Evolutionary conservation across 2,888 invertebrate genomes (phyloP).

Genomic region (Eilema caniola): DNA sequence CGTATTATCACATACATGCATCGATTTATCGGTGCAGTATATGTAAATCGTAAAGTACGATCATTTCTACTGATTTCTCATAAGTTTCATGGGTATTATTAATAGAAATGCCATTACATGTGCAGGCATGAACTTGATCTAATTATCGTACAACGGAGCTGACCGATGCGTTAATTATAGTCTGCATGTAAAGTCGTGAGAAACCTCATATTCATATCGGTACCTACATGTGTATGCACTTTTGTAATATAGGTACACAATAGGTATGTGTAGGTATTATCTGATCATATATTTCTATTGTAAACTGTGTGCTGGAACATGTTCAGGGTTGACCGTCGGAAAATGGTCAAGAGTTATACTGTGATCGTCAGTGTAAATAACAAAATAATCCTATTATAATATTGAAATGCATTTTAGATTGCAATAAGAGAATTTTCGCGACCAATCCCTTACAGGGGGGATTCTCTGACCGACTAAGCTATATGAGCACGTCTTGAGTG

Average conservation of each 20-base stretch:
- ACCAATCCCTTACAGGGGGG: too few relatives aligned
- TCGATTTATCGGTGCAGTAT: too few relatives aligned
- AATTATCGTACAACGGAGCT: slow-evolving; percentile 28
- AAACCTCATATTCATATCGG: not conserved
- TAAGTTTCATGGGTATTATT: not conserved
- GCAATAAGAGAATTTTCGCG: too few relatives aligned
- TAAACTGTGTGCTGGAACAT: not conserved
- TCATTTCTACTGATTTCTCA: too few relatives aligned
- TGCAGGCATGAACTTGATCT: slow-evolving; percentile 41
- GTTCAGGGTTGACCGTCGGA: not conserved
- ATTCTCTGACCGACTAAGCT: too few relatives aligned
- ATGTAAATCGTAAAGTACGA: too few relatives aligned
- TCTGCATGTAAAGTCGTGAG: slow-evolving; percentile 27
- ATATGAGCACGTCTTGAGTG: too few relatives aligned
- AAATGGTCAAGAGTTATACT: not conserved
- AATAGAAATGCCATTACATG: not conserved
- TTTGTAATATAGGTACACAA: not conserved
- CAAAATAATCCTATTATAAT: too few relatives aligned
- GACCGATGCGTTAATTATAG: slow-evolving; percentile 27
- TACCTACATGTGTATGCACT: not conserved
- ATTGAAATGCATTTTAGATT: too few relatives aligned
- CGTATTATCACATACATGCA: too few relatives aligned
- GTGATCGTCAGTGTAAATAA: not conserved
- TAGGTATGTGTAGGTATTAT: not conserved
- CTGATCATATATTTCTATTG: slow-evolving; percentile 7